A percentile compares a stretch with the other conserved stretches of the same genome.
These are phyloP conservation scores for Apaloderma vittatum DNA, from an alignment of 2,113 vertebrate species.

Conservation along the genomic window DNA sequence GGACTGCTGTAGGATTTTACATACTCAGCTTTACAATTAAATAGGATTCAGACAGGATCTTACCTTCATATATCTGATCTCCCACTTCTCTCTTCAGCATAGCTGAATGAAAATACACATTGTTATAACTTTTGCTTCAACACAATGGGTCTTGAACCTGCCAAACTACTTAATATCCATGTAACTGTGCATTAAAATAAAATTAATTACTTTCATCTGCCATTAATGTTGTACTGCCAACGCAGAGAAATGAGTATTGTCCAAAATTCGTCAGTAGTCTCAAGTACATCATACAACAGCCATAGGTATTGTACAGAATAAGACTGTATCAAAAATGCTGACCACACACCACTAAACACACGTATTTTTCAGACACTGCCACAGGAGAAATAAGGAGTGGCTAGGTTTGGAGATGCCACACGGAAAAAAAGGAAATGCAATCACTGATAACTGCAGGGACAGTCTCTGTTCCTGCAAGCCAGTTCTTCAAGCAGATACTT, in stretches of 20 bases:
- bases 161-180: not conserved
- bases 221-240: not conserved
- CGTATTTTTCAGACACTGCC: not conserved
- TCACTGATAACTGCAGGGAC: not conserved
- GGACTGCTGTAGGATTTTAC: not conserved
- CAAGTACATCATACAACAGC: not conserved
- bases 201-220: not conserved
- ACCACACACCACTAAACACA: not conserved
- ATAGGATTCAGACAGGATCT: not conserved
- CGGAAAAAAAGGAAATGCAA: not conserved
- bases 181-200: not conserved
- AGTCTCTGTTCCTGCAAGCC: not conserved
- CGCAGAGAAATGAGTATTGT: not conserved
- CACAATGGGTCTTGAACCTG: accelerated
- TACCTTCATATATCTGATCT: not conserved
- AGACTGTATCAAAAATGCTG: not conserved
- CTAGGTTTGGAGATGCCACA: not conserved
- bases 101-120: not conserved
- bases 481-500: not conserved
- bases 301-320: not conserved
- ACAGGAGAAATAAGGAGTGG: not conserved
- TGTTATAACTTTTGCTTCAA: not conserved
- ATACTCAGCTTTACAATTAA: not conserved
- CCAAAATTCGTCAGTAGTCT: not conserved
- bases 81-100: not conserved